A percentile compares a stretch with the other conserved stretches of the same genome.
Conservation (phyloP, 2,797 vertebrate species). For the Semaprochilodus insignis region DNA sequence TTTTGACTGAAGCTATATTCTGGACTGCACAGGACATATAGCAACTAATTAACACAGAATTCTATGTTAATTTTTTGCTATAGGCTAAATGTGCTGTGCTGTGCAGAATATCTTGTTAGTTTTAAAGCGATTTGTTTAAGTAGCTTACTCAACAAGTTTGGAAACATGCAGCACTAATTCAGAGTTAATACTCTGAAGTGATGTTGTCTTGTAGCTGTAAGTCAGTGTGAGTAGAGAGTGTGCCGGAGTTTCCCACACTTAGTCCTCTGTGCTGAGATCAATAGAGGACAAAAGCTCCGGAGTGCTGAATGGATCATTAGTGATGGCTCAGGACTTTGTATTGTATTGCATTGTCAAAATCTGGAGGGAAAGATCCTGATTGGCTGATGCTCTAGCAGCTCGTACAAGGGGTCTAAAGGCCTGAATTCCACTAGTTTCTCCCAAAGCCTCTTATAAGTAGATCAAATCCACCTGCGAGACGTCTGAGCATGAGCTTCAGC, state of each 20-base stretch:
- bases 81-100: background rate
- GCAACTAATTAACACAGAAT: too few relatives aligned
- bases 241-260: conserved; percentile 69
- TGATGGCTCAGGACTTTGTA: conserved; percentile 47
- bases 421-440: too few relatives aligned
- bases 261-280: conserved; percentile 60
- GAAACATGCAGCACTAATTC: background rate
- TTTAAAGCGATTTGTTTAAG: background rate
- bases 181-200: conserved; percentile 7
- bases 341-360: conserved; percentile 50
- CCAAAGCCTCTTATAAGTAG: too few relatives aligned
- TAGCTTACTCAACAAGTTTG: background rate
- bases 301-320: conserved; percentile 54
- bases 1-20: too few relatives aligned
- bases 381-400: background rate
- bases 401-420: too few relatives aligned
- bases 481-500: too few relatives aligned
- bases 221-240: conserved; percentile 54
- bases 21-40: too few relatives aligned
- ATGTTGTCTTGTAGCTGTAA: conserved; percentile 31
- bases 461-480: too few relatives aligned
- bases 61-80: too few relatives aligned
- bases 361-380: conserved; percentile 63
- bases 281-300: conserved; percentile 59
- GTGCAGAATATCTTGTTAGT: background rate